Base-by-base conservation (phyloP, 2,797 vertebrate genomes). In the Danio tinwini region DNA sequence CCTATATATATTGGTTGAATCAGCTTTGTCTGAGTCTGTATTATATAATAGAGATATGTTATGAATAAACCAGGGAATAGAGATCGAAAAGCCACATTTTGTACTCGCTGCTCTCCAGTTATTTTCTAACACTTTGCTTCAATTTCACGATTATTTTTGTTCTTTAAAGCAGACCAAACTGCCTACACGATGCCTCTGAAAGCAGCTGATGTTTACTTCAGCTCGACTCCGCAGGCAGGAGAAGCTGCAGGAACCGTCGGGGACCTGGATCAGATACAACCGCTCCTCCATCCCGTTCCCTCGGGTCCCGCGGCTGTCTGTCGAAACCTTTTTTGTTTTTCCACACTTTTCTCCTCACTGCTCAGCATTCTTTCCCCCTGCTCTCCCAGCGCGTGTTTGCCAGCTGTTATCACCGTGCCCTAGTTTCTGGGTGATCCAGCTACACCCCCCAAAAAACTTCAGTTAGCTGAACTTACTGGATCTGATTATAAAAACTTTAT, bases 361-460 rank as follows among this genome's bases (percentile, higher is more conserved):
- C 39, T 80, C 59, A 62, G 45, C 71, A 44, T n/a, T 56, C 47
- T 49, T 72, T 55, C 17, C 19, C 49, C 45, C 62, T 53, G 59
- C 5, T 19, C 80, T 64, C 73, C 45, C 53, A 83, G 75, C 58
- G 19, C 45, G 65, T 12, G 47, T 85, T 78, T 78, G 69, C 82
- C 81, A 81, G 81, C 78, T 84, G 74, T 83, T 86, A 85, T 79
- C 77, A 72, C 82, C 81, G 72, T 74, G 78, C 65, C 82, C 86
- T 71, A 86, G 78, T 85, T 88, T 85, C 74, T 65, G 39, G 17
- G 74, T 47, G 69, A 81, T 82, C 56, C 74, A 72, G 50, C 50
- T 6, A 40, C 16, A 14, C 45, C 47, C 58, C 61, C 71, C 19
- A 29, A 29, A 29, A 29, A 29, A 29, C 29, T 29, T 29, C 29